Evolutionary conservation across 2,113 vertebrate species (phyloP).

Genomic region (Rana temporaria): DNA sequence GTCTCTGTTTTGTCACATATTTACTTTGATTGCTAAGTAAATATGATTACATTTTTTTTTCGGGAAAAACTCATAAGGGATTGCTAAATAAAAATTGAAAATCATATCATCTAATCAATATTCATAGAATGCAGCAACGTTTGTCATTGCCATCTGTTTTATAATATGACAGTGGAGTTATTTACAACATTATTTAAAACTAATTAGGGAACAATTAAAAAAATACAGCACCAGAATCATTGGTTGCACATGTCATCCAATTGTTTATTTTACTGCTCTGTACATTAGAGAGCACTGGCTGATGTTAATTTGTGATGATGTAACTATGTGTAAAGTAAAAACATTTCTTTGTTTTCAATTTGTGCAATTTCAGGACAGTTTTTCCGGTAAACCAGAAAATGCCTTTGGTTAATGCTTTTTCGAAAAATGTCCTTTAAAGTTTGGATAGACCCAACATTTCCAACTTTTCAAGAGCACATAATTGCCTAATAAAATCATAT

Average conservation of each 20-base stretch:
- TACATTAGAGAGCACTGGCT: not conserved
- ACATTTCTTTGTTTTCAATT: too few relatives aligned
- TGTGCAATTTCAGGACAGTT: too few relatives aligned
- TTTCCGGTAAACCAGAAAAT: too few relatives aligned
- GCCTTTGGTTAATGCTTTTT: too few relatives aligned
- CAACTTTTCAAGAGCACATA: too few relatives aligned
- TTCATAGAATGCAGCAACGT: conserved; percentile 48
- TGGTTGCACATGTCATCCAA: not conserved
- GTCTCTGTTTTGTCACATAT: conserved; percentile 40
- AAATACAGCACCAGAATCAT: not conserved
- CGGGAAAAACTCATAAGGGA: conserved; percentile 8
- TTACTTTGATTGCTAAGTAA: conserved; percentile 51
- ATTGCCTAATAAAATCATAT: too few relatives aligned
- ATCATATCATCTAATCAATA: conserved; percentile 56
- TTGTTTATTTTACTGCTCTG: not conserved
- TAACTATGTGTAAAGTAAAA: not conserved
- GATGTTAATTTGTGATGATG: not conserved
- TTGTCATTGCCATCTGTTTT: conserved; percentile 51
- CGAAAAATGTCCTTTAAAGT: too few relatives aligned
- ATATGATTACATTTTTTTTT: conserved; percentile 11
- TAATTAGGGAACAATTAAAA: conserved; percentile 33
- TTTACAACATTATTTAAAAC: conserved; percentile 51
- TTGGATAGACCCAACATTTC: too few relatives aligned
- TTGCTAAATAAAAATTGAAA: conserved; percentile 43
- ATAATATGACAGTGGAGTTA: conserved; percentile 29